Conservation (phyloP, 2,113 vertebrate species). For the Taxidea taxus region DNA sequence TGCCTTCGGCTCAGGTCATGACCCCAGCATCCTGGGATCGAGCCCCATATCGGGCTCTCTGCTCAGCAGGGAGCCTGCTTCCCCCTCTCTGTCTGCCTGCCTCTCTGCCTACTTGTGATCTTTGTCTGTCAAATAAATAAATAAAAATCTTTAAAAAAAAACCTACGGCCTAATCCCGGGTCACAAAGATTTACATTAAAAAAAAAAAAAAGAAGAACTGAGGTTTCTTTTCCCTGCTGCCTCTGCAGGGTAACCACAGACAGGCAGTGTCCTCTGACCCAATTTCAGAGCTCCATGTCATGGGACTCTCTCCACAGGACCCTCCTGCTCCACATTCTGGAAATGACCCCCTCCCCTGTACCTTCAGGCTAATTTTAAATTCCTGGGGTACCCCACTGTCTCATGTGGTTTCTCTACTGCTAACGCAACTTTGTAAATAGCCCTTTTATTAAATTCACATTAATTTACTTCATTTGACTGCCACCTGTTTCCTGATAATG, state of each 20-base stretch:
- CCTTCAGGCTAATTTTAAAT: constrained; percentile 14
- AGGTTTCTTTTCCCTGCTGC: not conserved
- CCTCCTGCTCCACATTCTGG: not conserved
- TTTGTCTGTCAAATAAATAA: too few relatives aligned
- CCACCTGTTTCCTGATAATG: not conserved
- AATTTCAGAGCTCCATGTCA: not conserved
- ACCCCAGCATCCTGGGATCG: too few relatives aligned
- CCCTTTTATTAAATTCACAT: not conserved
- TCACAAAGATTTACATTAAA: too few relatives aligned
- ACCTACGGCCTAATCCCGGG: too few relatives aligned
- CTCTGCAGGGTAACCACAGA: not conserved
- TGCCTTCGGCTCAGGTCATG: too few relatives aligned
- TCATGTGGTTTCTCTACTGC: not conserved
- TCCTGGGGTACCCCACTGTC: not conserved
- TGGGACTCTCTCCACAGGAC: not conserved
- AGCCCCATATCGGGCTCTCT: too few relatives aligned
- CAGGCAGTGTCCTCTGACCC: not conserved
- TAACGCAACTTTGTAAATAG: not conserved
- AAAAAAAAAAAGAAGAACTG: not conserved
- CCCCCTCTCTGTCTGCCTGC: too few relatives aligned
- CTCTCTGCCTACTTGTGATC: too few relatives aligned
- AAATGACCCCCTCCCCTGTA: not conserved
- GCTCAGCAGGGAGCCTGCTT: too few relatives aligned
- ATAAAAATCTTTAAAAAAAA: too few relatives aligned
- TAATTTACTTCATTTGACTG: constrained; percentile 12